A percentile compares a stretch with the other conserved stretches of the same genome.
Conservation (phyloP, 2,888 invertebrate genomes). For the Caenorhabditis afra region DNA sequence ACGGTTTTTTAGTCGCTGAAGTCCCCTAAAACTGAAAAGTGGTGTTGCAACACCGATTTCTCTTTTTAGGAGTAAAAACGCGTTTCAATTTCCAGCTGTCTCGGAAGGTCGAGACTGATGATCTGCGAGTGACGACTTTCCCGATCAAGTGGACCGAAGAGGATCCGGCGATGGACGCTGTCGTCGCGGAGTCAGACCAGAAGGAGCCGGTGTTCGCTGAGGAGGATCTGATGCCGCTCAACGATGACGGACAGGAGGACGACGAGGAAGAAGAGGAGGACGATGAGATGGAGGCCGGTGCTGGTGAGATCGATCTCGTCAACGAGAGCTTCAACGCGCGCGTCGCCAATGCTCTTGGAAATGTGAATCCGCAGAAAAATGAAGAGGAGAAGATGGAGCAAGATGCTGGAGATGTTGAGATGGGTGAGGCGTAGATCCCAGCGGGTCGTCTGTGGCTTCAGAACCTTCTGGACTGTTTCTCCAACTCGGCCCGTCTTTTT, state of each 20-base stretch:
- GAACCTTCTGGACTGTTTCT: neutral
- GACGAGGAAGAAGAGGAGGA: conserved; percentile 62
- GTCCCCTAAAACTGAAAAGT: too few relatives aligned
- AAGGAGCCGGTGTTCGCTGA: conserved; percentile 60
- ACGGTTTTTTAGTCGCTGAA: too few relatives aligned
- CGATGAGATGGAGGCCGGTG: conserved; percentile 49
- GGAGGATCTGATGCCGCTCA: conserved; percentile 68
- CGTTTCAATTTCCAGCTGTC: conserved; percentile 55
- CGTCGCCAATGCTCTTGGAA: conserved; percentile 29
- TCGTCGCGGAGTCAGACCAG: conserved; percentile 30
- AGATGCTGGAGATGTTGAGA: conserved; percentile 37
- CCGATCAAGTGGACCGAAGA: conserved; percentile 83
- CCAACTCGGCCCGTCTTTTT: neutral
- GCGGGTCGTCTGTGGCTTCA: too few relatives aligned
- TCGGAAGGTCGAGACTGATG: conserved; percentile 79
- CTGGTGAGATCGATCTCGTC: conserved; percentile 58
- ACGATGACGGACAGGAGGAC: conserved; percentile 57
- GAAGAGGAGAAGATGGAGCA: conserved; percentile 1
- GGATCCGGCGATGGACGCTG: conserved; percentile 56
- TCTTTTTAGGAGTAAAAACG: too few relatives aligned
- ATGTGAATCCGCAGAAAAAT: neutral
- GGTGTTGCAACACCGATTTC: too few relatives aligned
- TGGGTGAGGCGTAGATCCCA: conserved; percentile 38
- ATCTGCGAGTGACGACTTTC: conserved; percentile 82
- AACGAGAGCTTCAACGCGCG: conserved; percentile 56